These are phyloP conservation scores for Diabrotica virgifera DNA, from an alignment of 1,140 invertebrate species.

Conservation along the genomic window DNA sequence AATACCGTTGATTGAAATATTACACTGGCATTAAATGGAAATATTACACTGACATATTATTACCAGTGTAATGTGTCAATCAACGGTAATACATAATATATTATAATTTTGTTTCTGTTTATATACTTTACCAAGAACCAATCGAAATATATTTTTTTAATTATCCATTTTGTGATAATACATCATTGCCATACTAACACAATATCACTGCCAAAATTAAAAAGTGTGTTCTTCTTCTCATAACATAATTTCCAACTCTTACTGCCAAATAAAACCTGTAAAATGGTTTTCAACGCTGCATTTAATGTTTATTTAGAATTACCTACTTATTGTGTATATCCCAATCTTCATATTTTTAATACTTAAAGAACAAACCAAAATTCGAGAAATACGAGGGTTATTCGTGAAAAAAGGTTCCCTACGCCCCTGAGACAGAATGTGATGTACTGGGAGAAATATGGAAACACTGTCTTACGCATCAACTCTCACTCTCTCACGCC, in stretches of 20 bases:
- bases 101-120: not conserved
- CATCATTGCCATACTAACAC: conserved; percentile 11
- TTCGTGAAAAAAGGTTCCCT: no score
- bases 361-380: no score
- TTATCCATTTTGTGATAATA: conserved; percentile 9
- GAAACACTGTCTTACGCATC: no score
- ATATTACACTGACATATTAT: no score
- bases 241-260: not conserved
- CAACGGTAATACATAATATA: no score
- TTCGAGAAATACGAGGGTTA: not conserved
- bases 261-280: not conserved
- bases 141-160: not conserved
- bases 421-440: no score
- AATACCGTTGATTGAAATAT: no score
- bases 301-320: not conserved
- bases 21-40: no score
- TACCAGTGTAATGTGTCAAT: no score
- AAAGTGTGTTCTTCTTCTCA: conserved; percentile 9
- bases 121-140: not conserved
- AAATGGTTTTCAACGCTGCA: not conserved
- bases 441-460: no score
- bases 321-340: not conserved
- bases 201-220: conserved; percentile 10
- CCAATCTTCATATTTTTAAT: not conserved
- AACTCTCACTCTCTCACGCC: no score